These are phyloP conservation scores for Epizoanthus fatuus DNA, from an alignment of 92 coral and sea anemone genomes.

Conservation along the genomic window DNA sequence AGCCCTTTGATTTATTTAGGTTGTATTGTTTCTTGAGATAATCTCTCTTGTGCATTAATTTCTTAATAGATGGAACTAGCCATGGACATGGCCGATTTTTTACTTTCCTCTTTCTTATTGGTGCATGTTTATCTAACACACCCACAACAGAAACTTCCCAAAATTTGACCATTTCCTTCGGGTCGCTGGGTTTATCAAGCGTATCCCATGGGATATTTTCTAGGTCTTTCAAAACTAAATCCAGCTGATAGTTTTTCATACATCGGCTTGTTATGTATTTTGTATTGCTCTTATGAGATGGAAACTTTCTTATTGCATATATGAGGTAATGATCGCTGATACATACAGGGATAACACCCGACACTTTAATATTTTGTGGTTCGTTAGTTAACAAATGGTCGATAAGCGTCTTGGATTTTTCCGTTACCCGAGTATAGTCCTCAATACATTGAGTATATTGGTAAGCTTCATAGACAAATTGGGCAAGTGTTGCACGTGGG, in stretches of 20 bases:
- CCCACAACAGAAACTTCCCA: conserved; percentile 28
- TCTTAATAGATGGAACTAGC: conserved; percentile 14
- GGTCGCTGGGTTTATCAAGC: conserved; percentile 9
- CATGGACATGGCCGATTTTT: conserved; percentile 37
- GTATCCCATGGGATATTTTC: conserved; percentile 20
- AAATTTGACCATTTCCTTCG: conserved; percentile 20
- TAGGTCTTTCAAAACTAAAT: conserved; percentile 18
- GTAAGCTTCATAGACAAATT: conserved; percentile 30
- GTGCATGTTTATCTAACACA: conserved; percentile 44
- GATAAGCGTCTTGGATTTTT: conserved; percentile 34
- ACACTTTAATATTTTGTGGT: conserved; percentile 38
- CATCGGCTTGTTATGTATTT: conserved; percentile 32
- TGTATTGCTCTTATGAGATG: not conserved
- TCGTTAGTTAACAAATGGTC: conserved; percentile 43
- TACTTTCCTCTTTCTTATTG: conserved; percentile 14
- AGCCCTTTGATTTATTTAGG: conserved; percentile 9
- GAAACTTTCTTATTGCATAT: conserved; percentile 38
- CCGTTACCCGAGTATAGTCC: conserved; percentile 42
- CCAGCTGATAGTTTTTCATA: conserved; percentile 23
- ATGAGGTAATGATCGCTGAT: conserved; percentile 53
- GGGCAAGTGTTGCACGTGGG: conserved; percentile 6
- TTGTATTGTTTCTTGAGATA: conserved; percentile 25
- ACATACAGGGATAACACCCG: conserved; percentile 43
- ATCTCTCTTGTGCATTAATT: conserved; percentile 33
- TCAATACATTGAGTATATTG: conserved; percentile 16